Conservation (phyloP, 2,113 vertebrate species). For the Porphyrio hochstetteri region DNA sequence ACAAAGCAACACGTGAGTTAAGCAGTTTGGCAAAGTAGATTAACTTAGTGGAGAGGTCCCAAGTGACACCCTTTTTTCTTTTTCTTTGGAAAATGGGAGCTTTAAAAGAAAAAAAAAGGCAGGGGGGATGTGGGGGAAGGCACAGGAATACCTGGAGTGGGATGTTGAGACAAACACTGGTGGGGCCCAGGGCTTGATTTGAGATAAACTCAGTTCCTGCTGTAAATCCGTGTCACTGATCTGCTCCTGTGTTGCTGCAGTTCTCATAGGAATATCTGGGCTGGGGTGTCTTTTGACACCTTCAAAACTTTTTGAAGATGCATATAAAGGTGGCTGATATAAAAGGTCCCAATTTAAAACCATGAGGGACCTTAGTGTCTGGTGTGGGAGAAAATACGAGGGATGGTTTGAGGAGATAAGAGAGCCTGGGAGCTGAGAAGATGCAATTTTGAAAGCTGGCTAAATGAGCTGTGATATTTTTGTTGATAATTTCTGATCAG, state of each 20-base stretch:
- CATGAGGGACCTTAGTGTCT: neutral
- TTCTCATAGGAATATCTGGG: neutral
- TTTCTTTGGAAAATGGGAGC: neutral
- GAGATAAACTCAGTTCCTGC: neutral
- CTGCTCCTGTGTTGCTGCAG: neutral
- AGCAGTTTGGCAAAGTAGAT: neutral
- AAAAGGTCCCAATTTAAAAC: neutral
- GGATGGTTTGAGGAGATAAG: neutral
- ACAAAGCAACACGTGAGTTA: neutral
- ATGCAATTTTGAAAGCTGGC: neutral
- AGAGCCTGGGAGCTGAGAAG: neutral
- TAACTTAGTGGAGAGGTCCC: neutral
- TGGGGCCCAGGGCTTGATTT: neutral
- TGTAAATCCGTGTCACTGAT: neutral
- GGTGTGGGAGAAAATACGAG: neutral
- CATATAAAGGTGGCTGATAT: neutral
- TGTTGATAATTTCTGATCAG: conserved; percentile 66
- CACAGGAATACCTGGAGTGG: neutral
- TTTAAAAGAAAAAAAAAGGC: neutral
- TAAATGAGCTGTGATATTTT: conserved; percentile 7
- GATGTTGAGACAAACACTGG: neutral
- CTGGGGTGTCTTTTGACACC: neutral
- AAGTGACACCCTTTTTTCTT: neutral
- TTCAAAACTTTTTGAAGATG: neutral
- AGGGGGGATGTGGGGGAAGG: rapidly evolving